Percentiles rank a stretch among this genome's conserved stretches.
These are phyloP conservation scores for Pseudoatta argentina DNA, from an alignment of 1,140 invertebrate species.

Conservation along the genomic window DNA sequence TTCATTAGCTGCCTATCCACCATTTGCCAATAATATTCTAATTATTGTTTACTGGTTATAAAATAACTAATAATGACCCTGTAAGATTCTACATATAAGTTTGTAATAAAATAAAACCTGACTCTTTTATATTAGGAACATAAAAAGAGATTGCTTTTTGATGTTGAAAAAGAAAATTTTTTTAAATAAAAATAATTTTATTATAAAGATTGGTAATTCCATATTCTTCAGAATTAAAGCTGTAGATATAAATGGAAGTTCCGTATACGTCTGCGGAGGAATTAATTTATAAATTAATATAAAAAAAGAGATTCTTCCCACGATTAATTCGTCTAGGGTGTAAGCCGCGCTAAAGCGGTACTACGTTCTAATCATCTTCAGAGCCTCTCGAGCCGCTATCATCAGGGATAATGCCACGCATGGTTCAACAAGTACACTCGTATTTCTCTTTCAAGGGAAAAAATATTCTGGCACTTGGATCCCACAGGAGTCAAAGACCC, in stretches of 20 bases:
- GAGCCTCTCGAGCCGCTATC: constrained; percentile 73
- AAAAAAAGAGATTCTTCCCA: constrained; percentile 46
- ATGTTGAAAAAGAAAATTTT: not conserved
- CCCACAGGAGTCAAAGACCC: constrained; percentile 78
- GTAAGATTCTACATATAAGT: not conserved
- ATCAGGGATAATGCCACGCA: constrained; percentile 73
- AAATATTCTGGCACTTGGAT: constrained; percentile 62
- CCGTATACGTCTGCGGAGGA: not conserved
- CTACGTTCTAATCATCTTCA: constrained; percentile 65
- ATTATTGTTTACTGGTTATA: constrained; percentile 20
- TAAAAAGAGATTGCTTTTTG: not conserved
- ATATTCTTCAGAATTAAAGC: not conserved
- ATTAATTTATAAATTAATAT: constrained; percentile 10
- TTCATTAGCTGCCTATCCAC: constrained; percentile 39
- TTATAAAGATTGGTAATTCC: not conserved
- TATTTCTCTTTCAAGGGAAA: constrained; percentile 69
- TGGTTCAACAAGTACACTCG: constrained; percentile 72
- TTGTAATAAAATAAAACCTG: not conserved
- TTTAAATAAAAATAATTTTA: not conserved
- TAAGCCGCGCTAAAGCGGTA: constrained; percentile 42
- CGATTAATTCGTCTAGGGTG: constrained; percentile 42
- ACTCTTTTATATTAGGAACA: not conserved
- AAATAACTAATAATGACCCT: not conserved
- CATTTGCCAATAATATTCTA: not conserved
- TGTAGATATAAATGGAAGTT: not conserved